phyloP scores from a whole-genome alignment of 2,113 vertebrate species.

The Mellivora capensis region DNA sequence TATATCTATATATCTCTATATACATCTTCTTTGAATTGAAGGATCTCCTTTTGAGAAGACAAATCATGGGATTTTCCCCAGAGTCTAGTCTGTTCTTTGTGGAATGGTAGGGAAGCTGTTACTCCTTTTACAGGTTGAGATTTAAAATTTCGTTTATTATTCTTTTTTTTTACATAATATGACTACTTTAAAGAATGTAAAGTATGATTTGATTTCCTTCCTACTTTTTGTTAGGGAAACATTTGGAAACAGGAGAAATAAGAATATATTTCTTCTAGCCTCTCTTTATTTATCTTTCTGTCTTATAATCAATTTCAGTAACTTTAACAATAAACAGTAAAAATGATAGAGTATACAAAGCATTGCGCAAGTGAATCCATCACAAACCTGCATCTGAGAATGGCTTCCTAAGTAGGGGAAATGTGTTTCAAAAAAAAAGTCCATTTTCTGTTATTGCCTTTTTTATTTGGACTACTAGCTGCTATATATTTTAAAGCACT shows the following conservation, averaged over 20 bases:
- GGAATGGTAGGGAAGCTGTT: not conserved
- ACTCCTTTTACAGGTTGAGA: constrained; percentile 6
- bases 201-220: constrained; percentile 60
- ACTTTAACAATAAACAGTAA: constrained; percentile 67
- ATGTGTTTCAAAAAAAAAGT: constrained; percentile 54
- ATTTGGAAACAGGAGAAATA: constrained; percentile 46
- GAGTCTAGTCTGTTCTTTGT: not conserved
- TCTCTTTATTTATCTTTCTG: constrained; percentile 50
- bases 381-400: constrained; percentile 36
- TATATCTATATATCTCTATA: not conserved
- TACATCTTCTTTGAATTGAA: not conserved
- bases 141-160: constrained; percentile 44
- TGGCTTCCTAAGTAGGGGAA: constrained; percentile 55
- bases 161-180: not conserved
- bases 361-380: constrained; percentile 56
- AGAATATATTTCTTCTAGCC: constrained; percentile 37
- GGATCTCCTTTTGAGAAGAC: constrained; percentile 8
- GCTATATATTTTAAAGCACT: constrained; percentile 57
- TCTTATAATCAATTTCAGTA: constrained; percentile 51
- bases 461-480: constrained; percentile 60
- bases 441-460: constrained; percentile 68
- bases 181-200: constrained; percentile 55
- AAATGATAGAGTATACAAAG: constrained; percentile 64
- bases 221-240: constrained; percentile 38
- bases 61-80: not conserved